Base-by-base conservation (phyloP, 2,113 vertebrate genomes). In the Apteryx mantelli region DNA sequence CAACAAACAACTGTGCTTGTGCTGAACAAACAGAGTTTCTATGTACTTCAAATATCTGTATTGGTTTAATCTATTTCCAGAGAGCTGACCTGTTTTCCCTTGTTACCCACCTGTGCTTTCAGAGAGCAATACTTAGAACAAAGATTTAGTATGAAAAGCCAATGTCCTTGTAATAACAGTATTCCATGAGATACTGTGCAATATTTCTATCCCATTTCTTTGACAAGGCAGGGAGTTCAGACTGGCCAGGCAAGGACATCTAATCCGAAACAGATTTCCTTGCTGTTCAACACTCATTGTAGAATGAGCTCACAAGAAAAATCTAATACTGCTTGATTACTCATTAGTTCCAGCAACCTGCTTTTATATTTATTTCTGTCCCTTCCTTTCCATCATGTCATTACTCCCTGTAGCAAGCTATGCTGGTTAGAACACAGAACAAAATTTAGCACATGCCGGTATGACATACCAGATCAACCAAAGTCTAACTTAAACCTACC, bases 251-350 rank as follows among this genome's bases (percentile, higher is more conserved):
- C 32, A 82, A 56, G 24, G 14, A 88, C 34, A 80, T 42, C 25
- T 86, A 74, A 77, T 88, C 58, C 66, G 48, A 95, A 96, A 81
- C 53, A 90, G 44, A 86, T 77, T 88, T 95, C 44, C 71, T 88
- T 68, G 38, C 34, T 71, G 24, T 81, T 86, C 50, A 75, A 52
- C 22, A 68, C 10, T 52, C 13, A 1, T 16, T 24, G 32, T 5
- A 68, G 42, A 77, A 88, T 93, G 76, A 86, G 21, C 36, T 86
- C 55, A 83, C n/a, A 60, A 71, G n/a, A 88, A 90, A 88, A 73
- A 73, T 79, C 48, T 48, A 74, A 66, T 58, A 86, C 25, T 56
- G 5, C 21, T 77, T 77, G 17, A 75, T 93, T 89, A 78, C 13
- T 91, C 56, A 82, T 38, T 92, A 91, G 36, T 91, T 80, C 86